These are phyloP conservation scores for Hydroisotoma schaefferi DNA, from an alignment of 2,888 invertebrate species.

Conservation along the genomic window DNA sequence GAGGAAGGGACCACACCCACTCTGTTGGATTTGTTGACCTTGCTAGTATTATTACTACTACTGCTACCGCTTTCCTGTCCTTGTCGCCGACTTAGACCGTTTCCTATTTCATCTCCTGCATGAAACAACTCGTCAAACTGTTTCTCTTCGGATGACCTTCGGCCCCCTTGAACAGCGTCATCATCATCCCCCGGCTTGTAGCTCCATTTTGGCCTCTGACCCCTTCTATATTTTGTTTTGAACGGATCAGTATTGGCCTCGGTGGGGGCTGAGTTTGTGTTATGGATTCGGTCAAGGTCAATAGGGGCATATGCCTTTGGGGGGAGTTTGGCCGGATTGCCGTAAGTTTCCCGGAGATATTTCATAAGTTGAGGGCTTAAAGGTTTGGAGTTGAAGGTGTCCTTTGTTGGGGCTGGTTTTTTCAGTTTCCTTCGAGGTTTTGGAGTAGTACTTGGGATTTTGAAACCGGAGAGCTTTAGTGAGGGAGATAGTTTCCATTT, in stretches of 20 bases:
- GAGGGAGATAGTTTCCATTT: slow-evolving; percentile 3
- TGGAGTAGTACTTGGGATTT: neutral
- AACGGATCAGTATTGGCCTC: neutral
- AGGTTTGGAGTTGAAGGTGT: slow-evolving; percentile 12
- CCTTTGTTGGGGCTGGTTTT: neutral
- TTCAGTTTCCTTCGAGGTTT: neutral
- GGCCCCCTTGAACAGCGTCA: neutral
- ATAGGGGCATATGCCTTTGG: neutral
- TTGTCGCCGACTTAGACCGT: neutral
- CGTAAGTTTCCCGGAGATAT: slow-evolving; percentile 26
- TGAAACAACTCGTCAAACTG: slow-evolving; percentile 1
- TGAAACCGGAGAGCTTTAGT: too few relatives aligned
- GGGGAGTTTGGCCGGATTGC: slow-evolving; percentile 15
- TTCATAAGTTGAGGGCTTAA: slow-evolving; percentile 27
- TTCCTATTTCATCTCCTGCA: neutral
- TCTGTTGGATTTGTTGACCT: too few relatives aligned
- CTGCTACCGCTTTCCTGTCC: neutral
- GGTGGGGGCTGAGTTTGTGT: neutral
- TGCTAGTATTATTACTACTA: too few relatives aligned
- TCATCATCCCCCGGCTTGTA: neutral
- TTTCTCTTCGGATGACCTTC: neutral
- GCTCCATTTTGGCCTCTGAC: neutral
- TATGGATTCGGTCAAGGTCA: neutral
- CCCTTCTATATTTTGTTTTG: neutral
- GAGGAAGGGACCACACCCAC: too few relatives aligned